Conservation (phyloP, 2,113 vertebrate species). For the Pterocles orientalis region DNA sequence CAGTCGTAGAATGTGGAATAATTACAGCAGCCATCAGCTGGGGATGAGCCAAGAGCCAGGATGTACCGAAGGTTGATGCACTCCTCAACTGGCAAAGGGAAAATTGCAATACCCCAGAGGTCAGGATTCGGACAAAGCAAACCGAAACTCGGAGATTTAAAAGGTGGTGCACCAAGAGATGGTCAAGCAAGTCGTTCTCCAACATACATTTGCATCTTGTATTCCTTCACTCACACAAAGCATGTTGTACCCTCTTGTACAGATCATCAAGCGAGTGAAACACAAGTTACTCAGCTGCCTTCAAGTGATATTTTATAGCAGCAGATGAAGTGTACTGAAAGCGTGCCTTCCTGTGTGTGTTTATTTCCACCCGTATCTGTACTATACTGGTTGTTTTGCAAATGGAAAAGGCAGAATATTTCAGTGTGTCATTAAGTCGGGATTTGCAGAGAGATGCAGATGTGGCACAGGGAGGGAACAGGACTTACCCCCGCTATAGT, state of each 20-base stretch:
- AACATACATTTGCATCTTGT: neutral
- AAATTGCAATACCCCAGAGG: neutral
- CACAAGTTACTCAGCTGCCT: neutral
- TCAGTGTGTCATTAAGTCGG: neutral
- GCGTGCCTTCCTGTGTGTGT: neutral
- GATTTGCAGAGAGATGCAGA: neutral
- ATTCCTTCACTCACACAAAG: neutral
- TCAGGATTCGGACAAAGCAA: neutral
- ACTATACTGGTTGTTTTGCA: neutral
- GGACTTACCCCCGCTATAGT: neutral
- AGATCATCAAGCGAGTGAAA: neutral
- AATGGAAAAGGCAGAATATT: neutral
- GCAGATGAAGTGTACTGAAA: neutral
- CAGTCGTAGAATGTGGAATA: neutral
- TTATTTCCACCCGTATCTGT: neutral
- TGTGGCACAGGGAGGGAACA: neutral
- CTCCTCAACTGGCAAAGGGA: neutral
- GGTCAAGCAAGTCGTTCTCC: neutral
- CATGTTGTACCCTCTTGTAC: neutral
- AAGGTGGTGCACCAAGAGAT: accelerated
- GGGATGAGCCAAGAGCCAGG: neutral
- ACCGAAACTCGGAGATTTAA: neutral
- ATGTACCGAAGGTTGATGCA: neutral
- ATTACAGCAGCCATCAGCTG: neutral
- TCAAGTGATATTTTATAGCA: neutral